Evolutionary conservation across 2,797 vertebrate genomes (phyloP).

Genomic region (Megalops cyprinoides): DNA sequence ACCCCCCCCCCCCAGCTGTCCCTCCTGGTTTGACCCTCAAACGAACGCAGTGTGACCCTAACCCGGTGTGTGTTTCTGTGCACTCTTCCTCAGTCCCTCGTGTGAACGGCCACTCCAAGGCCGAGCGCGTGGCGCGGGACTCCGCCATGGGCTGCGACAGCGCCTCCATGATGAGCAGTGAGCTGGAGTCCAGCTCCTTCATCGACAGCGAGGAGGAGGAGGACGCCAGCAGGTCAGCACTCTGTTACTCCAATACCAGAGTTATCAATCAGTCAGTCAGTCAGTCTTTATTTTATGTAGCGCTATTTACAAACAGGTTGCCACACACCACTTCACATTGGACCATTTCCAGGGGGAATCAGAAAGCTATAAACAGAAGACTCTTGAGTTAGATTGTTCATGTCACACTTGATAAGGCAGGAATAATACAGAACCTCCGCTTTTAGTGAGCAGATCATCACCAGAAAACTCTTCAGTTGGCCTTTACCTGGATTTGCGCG

Average conservation of each 20-base stretch:
- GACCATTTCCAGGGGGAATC: no score
- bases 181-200: constrained; percentile 96
- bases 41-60: background rate
- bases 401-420: no score
- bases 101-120: constrained; percentile 90
- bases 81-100: constrained; percentile 77
- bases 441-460: no score
- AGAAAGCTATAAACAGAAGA: no score
- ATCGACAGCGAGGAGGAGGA: constrained; percentile 94
- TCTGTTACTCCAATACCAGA: background rate
- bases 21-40: background rate
- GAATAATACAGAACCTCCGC: no score
- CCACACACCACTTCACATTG: no score
- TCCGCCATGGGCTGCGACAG: constrained; percentile 88
- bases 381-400: no score
- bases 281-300: no score
- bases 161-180: constrained; percentile 92
- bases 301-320: no score
- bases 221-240: constrained; percentile 87
- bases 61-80: constrained; percentile 24
- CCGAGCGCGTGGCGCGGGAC: constrained; percentile 83
- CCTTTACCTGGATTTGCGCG: background rate
- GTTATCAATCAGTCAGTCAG: no score
- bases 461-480: background rate
- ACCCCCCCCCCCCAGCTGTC: no score